Evolutionary conservation across 2,888 invertebrate genomes (phyloP).

Genomic region (Noctua janthina): DNA sequence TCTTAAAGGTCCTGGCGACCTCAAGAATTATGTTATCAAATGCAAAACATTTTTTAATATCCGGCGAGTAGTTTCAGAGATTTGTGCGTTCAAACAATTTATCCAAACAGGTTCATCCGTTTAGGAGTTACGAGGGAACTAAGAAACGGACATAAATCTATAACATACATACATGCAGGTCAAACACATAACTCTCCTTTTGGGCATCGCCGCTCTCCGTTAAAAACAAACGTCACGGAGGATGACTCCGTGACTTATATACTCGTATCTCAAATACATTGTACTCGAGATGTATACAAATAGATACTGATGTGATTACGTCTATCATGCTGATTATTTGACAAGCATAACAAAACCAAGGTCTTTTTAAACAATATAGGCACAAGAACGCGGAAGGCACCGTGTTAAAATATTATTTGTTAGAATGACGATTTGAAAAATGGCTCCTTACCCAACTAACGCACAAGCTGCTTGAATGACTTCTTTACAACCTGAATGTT

Average conservation of each 20-base stretch:
- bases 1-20: too few relatives aligned
- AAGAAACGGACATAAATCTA: not conserved
- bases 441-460: not conserved
- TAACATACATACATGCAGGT: not conserved
- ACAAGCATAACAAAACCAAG: conserved; percentile 34
- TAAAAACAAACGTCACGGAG: not conserved
- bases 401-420: not conserved
- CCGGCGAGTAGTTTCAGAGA: not conserved
- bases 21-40: not conserved
- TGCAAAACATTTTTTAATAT: not conserved
- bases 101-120: not conserved
- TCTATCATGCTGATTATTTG: conserved; percentile 47
- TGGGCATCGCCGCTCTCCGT: not conserved
- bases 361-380: conserved; percentile 20
- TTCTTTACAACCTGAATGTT: too few relatives aligned
- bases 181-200: not conserved
- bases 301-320: conserved; percentile 43
- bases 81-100: not conserved
- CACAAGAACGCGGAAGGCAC: conserved; percentile 7
- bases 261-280: conserved; percentile 21
- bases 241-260: conserved; percentile 2
- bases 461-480: too few relatives aligned
- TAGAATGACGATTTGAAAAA: not conserved
- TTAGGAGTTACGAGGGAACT: not conserved
- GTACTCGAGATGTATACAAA: conserved; percentile 37